Percentiles rank a stretch among this genome's conserved stretches.
These are phyloP conservation scores for Empidonax traillii DNA, from an alignment of 2,113 vertebrate genomes.

Conservation along the genomic window DNA sequence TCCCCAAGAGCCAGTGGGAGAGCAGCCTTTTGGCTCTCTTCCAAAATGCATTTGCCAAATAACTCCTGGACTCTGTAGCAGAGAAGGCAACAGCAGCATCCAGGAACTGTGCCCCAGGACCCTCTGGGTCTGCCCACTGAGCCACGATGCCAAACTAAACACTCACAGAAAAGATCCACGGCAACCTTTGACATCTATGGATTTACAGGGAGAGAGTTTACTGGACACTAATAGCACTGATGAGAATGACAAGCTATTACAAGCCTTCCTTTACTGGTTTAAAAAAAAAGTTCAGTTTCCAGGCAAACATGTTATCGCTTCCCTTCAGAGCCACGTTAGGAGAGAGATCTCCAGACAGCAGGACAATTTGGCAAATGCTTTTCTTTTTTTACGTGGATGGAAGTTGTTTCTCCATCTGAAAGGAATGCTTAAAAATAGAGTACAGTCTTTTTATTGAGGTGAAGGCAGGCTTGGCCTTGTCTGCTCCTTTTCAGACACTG, in stretches of 20 bases:
- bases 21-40: not conserved
- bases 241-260: not conserved
- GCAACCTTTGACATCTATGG: conserved; percentile 2
- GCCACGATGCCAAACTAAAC: not conserved
- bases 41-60: not conserved
- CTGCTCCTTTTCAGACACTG: not conserved
- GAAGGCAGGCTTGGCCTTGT: not conserved
- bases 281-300: not conserved
- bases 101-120: not conserved
- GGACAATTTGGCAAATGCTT: not conserved
- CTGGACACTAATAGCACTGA: not conserved
- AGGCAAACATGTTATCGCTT: not conserved
- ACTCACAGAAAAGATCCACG: not conserved
- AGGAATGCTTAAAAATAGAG: not conserved
- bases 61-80: not conserved
- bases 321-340: not conserved
- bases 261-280: not conserved
- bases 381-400: not conserved
- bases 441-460: not conserved
- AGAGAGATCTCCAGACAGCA: not conserved
- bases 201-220: conserved; percentile 4
- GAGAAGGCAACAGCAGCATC: not conserved
- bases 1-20: not conserved
- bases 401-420: not conserved
- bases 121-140: not conserved